These are phyloP conservation scores for Leptothorax acervorum DNA, from an alignment of 2,888 invertebrate genomes.

Conservation along the genomic window DNA sequence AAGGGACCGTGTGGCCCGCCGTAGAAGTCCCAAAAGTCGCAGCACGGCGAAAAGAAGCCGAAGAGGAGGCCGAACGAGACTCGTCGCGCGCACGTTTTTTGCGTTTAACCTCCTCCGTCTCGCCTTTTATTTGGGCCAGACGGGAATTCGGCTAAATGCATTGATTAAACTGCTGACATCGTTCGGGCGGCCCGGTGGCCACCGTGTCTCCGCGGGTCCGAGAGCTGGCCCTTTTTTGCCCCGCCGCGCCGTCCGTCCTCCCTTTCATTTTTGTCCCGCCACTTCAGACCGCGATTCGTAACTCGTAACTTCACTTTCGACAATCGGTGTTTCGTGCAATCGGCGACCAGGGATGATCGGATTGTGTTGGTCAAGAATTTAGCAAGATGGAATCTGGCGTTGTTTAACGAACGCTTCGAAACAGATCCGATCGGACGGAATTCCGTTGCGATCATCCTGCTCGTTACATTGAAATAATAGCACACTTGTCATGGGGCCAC, in stretches of 20 bases:
- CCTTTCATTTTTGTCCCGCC: slow-evolving; percentile 61
- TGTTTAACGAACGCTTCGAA: slow-evolving; percentile 6
- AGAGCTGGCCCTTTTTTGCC: slow-evolving; percentile 78
- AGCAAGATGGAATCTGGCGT: slow-evolving; percentile 59
- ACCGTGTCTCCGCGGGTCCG: slow-evolving; percentile 79
- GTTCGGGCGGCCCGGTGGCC: slow-evolving; percentile 83
- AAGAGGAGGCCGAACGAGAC: slow-evolving; percentile 47
- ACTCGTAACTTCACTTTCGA: slow-evolving; percentile 70
- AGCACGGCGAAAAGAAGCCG: slow-evolving; percentile 20
- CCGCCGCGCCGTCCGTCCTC: slow-evolving; percentile 15
- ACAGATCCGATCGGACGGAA: background rate
- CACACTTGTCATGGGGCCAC: background rate
- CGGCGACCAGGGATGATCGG: slow-evolving; percentile 32
- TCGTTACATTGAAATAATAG: background rate
- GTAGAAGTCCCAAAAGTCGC: slow-evolving; percentile 46
- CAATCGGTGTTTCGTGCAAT: slow-evolving; percentile 61
- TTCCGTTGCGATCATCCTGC: background rate
- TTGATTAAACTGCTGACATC: slow-evolving; percentile 85
- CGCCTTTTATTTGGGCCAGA: slow-evolving; percentile 85
- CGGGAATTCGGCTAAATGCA: slow-evolving; percentile 86
- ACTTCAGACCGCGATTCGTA: slow-evolving; percentile 63
- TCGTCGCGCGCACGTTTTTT: slow-evolving; percentile 79
- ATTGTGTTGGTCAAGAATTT: slow-evolving; percentile 68
- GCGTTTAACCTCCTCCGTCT: slow-evolving; percentile 77
- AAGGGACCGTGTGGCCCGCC: slow-evolving; percentile 11